phyloP scores from a whole-genome alignment of 2,797 vertebrate species.

The Melanotaenia pygmaea region DNA sequence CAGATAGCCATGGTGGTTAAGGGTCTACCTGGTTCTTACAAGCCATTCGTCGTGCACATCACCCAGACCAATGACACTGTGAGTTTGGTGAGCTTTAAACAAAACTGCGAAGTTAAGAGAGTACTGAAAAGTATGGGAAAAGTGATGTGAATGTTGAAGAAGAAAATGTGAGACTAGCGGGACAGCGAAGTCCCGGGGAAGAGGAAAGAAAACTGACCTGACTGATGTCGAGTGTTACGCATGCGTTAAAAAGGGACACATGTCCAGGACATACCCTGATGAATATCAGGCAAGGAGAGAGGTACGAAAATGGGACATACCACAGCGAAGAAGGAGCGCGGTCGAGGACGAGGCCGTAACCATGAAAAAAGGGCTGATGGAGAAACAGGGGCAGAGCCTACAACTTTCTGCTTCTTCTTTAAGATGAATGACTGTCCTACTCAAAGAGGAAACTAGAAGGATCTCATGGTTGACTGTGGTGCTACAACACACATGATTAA shows the following conservation, averaged over 20 bases:
- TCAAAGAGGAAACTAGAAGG: neutral
- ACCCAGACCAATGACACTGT: neutral
- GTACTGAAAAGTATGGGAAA: slow-evolving; percentile 12
- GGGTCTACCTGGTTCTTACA: slow-evolving; percentile 11
- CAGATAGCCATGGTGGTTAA: slow-evolving; percentile 11
- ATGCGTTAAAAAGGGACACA: neutral
- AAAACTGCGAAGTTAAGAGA: slow-evolving; percentile 4
- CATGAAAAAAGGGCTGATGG: neutral
- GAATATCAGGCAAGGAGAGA: neutral
- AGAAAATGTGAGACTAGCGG: slow-evolving; percentile 2
- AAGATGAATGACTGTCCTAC: neutral
- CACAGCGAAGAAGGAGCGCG: neutral
- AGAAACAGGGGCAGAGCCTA: no score
- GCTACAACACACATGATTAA: neutral
- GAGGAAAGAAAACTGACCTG: slow-evolving; percentile 15
- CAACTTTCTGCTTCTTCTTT: neutral
- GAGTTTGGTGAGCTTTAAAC: neutral
- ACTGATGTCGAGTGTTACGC: neutral
- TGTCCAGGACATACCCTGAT: neutral
- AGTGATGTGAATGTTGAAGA: slow-evolving; percentile 10
- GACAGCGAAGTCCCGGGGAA: neutral
- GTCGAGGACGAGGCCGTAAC: neutral
- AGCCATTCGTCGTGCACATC: neutral
- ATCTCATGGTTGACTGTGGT: neutral
- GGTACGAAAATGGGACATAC: neutral